These are phyloP conservation scores for Prietella phreatophila DNA, from an alignment of 2,113 vertebrate genomes.

Conservation along the genomic window DNA sequence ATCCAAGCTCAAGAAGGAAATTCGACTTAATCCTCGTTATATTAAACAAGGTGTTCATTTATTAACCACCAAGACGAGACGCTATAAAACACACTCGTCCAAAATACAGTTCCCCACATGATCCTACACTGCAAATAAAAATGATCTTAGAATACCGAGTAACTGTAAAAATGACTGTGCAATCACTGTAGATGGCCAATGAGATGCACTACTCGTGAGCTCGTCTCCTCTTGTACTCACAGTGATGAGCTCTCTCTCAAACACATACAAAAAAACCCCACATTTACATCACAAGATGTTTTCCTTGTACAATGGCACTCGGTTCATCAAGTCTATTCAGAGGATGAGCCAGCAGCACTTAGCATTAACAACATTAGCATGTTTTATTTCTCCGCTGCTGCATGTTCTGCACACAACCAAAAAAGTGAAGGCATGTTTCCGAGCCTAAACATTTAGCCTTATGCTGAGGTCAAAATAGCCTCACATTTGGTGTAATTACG, in stretches of 20 bases:
- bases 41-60: neutral
- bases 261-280: neutral
- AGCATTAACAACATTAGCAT: constrained; percentile 22
- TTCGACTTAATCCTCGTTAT: neutral
- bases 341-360: constrained; percentile 45
- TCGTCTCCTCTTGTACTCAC: constrained; percentile 2
- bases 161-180: constrained; percentile 25
- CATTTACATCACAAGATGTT: constrained; percentile 20
- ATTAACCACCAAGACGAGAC: neutral
- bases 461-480: constrained; percentile 25
- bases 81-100: neutral
- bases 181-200: constrained; percentile 23
- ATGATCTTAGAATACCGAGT: neutral
- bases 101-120: neutral
- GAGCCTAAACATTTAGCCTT: constrained; percentile 50
- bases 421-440: constrained; percentile 34
- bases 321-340: constrained; percentile 21
- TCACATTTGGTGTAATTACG: constrained; percentile 17
- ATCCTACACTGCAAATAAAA: neutral
- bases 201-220: neutral
- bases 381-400: constrained; percentile 31
- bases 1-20: neutral
- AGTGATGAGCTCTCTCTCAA: constrained; percentile 28
- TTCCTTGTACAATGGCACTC: constrained; percentile 10
- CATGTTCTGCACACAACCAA: constrained; percentile 19